A percentile compares a stretch with the other conserved stretches of the same genome.
Conservation (phyloP, 2,888 invertebrate species). For the Epirrita christyi region DNA sequence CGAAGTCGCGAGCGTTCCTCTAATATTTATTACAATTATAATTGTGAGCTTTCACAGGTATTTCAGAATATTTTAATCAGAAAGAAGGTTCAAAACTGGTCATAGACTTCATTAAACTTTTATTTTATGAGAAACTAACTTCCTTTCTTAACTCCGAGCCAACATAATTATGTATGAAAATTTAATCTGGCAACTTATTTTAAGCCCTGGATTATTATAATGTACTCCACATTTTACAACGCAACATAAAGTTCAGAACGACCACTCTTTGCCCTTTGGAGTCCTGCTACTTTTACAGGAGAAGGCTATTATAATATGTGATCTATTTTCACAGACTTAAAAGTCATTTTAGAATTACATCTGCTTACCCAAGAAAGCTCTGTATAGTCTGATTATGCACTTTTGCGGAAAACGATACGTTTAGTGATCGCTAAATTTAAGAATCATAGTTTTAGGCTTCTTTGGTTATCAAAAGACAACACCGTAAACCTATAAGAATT, state of each 20-base stretch:
- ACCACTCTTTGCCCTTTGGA: conserved; percentile 7
- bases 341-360: conserved; percentile 5
- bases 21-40: too few relatives aligned
- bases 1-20: too few relatives aligned
- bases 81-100: too few relatives aligned
- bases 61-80: too few relatives aligned
- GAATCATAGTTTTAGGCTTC: neutral
- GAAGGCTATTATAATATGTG: neutral
- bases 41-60: too few relatives aligned
- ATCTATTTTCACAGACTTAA: conserved; percentile 9
- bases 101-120: too few relatives aligned
- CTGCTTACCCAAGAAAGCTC: neutral
- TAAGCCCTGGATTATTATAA: conserved; percentile 31
- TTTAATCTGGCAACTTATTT: too few relatives aligned
- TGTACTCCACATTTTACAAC: conserved; percentile 29
- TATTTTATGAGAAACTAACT: too few relatives aligned
- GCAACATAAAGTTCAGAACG: conserved; percentile 12
- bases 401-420: conserved; percentile 8
- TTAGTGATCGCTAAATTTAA: conserved; percentile 2
- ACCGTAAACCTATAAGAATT: too few relatives aligned
- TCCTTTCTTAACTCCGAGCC: too few relatives aligned
- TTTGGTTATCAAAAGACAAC: neutral
- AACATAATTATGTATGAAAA: too few relatives aligned
- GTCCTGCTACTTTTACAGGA: conserved; percentile 1
- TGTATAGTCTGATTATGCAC: conserved; percentile 9